Conservation (phyloP, 2,797 vertebrate genomes). For the Aeoliscus strigatus region DNA sequence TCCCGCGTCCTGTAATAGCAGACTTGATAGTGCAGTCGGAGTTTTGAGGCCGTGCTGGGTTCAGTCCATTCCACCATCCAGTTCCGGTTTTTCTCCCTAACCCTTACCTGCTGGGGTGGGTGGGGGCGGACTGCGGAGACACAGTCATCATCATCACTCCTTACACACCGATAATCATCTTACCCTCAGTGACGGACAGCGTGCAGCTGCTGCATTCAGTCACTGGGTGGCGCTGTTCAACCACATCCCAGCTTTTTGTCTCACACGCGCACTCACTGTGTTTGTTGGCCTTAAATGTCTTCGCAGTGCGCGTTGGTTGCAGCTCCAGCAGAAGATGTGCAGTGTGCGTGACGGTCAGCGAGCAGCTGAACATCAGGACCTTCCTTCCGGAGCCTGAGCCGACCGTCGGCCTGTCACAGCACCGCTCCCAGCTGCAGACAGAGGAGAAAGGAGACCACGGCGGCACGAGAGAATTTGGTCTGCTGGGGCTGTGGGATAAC, state of each 20-base stretch:
- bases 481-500: not conserved
- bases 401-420: slow-evolving; percentile 32
- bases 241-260: slow-evolving; percentile 1
- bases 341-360: slow-evolving; percentile 22
- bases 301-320: slow-evolving; percentile 30
- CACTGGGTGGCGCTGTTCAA: slow-evolving; percentile 42
- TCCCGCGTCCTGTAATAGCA: slow-evolving; percentile 41
- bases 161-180: too few species aligned
- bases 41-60: not conserved
- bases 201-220: slow-evolving; percentile 21
- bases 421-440: slow-evolving; percentile 30
- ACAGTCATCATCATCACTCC: not conserved
- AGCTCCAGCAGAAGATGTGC: slow-evolving; percentile 50
- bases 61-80: slow-evolving; percentile 53
- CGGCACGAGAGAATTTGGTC: not conserved
- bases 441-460: not conserved
- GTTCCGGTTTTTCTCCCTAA: slow-evolving; percentile 14
- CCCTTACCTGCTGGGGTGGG: slow-evolving; percentile 30
- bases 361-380: slow-evolving; percentile 58
- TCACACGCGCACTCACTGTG: slow-evolving; percentile 56
- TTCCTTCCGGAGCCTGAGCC: slow-evolving; percentile 1
- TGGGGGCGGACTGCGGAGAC: slow-evolving; percentile 45
- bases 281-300: slow-evolving; percentile 21
- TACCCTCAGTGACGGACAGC: too few species aligned
- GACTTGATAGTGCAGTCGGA: slow-evolving; percentile 39